Evolutionary conservation across 2,888 invertebrate genomes (phyloP).

Genomic region (Agriopis aurantiaria): DNA sequence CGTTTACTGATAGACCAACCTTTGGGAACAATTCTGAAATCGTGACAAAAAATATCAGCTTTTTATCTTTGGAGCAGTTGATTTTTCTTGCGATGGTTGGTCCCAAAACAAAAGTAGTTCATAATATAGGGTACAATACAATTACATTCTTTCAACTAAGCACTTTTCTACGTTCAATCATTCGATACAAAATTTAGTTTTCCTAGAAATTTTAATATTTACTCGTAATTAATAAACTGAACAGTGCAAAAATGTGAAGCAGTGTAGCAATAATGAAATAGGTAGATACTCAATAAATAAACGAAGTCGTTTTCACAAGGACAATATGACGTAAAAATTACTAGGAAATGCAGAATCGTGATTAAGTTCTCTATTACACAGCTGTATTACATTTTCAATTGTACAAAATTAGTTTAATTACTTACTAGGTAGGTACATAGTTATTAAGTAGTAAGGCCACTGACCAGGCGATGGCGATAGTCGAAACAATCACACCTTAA

Average conservation of each 20-base stretch:
- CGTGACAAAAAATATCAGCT: too few relatives aligned
- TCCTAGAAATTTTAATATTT: not conserved
- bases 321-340: slow-evolving; percentile 7
- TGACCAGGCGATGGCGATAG: slow-evolving; percentile 9
- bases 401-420: slow-evolving; percentile 41
- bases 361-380: slow-evolving; percentile 5
- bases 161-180: not conserved
- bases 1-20: too few relatives aligned
- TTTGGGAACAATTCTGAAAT: too few relatives aligned
- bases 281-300: not conserved
- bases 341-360: slow-evolving; percentile 14
- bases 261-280: too few relatives aligned
- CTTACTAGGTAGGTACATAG: slow-evolving; percentile 16
- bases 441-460: slow-evolving; percentile 36
- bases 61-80: too few relatives aligned
- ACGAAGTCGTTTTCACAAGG: not conserved
- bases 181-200: not conserved
- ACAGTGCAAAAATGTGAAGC: too few relatives aligned
- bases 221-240: too few relatives aligned
- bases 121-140: too few relatives aligned
- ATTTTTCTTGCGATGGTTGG: too few relatives aligned
- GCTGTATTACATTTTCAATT: slow-evolving; percentile 19
- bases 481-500: slow-evolving; percentile 14
- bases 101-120: too few relatives aligned
- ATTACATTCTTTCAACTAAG: too few relatives aligned